Percentiles rank a stretch among this genome's conserved stretches.
Conservation (phyloP, 1,140 invertebrate genomes). For the Drosophila rufa region DNA sequence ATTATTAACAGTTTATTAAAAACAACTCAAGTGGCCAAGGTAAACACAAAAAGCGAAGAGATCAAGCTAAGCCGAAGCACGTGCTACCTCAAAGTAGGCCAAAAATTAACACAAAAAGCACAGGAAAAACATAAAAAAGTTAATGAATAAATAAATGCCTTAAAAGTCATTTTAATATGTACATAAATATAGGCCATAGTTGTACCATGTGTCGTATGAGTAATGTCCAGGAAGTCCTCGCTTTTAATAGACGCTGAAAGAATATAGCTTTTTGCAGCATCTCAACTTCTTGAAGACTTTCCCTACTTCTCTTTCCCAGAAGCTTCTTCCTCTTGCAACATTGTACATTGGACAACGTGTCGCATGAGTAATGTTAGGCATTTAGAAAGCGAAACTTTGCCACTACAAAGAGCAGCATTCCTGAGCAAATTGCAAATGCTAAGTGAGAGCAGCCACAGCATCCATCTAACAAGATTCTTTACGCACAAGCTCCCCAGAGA, state of each 20-base stretch:
- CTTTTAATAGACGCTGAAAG: not conserved
- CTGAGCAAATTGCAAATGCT: constrained; percentile 27
- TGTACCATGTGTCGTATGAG: constrained; percentile 8
- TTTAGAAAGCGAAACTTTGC: constrained; percentile 48
- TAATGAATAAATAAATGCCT: constrained; percentile 9
- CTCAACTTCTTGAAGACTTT: not conserved
- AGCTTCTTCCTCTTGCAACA: constrained; percentile 11
- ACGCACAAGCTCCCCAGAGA: not conserved
- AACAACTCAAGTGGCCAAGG: constrained; percentile 41
- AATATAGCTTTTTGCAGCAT: not conserved
- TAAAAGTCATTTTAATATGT: not conserved
- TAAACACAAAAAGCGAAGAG: constrained; percentile 43
- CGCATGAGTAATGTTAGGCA: constrained; percentile 42
- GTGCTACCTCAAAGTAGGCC: constrained; percentile 39
- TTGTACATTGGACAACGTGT: constrained; percentile 23
- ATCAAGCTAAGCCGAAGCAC: constrained; percentile 57
- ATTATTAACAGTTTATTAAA: constrained; percentile 71
- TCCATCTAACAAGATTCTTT: constrained; percentile 40
- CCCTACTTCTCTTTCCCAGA: not conserved
- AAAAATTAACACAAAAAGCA: constrained; percentile 3
- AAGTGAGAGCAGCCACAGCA: constrained; percentile 9
- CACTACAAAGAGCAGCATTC: constrained; percentile 37
- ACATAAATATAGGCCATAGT: not conserved
- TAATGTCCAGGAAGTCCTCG: constrained; percentile 2
- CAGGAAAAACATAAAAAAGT: not conserved